phyloP scores from a whole-genome alignment of 2,113 vertebrate species.

The Ailuropoda melanoleuca region DNA sequence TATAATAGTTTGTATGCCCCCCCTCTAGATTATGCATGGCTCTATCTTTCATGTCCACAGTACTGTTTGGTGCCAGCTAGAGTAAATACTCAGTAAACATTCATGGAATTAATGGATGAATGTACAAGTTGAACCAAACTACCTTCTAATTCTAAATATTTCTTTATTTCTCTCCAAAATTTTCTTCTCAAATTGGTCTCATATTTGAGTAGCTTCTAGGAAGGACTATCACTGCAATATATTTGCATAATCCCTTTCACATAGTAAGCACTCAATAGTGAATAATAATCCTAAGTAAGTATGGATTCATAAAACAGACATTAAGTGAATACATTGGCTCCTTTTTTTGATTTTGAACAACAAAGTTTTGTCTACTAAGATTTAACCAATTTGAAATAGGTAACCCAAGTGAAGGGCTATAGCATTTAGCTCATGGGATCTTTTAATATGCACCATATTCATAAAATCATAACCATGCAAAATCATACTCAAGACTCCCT shows the following conservation, averaged over 20 bases:
- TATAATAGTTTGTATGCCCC: not conserved
- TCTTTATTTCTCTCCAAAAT: not conserved
- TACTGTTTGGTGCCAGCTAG: not conserved
- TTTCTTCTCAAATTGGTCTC: not conserved
- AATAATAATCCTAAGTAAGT: slow-evolving; percentile 36
- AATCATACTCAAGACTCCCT: not conserved
- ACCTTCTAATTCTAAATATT: slow-evolving; percentile 16
- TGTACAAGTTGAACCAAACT: not conserved
- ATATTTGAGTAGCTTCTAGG: slow-evolving; percentile 23
- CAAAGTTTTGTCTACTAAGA: not conserved
- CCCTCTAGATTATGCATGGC: not conserved
- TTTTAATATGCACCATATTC: not conserved
- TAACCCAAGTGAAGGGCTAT: not conserved
- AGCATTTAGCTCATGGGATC: not conserved
- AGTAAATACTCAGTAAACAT: slow-evolving; percentile 2
- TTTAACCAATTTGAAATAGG: slow-evolving; percentile 6
- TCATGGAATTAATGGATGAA: slow-evolving; percentile 37
- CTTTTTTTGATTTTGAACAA: slow-evolving; percentile 50
- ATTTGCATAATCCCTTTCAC: not conserved
- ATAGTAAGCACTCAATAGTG: not conserved
- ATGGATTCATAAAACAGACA: slow-evolving; percentile 33
- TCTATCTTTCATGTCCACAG: not conserved
- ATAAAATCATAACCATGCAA: not conserved
- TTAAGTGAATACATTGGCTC: slow-evolving; percentile 33
- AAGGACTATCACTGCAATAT: not conserved